Conservation (phyloP, 2,113 vertebrate genomes). For the Rhinolophus sinicus region DNA sequence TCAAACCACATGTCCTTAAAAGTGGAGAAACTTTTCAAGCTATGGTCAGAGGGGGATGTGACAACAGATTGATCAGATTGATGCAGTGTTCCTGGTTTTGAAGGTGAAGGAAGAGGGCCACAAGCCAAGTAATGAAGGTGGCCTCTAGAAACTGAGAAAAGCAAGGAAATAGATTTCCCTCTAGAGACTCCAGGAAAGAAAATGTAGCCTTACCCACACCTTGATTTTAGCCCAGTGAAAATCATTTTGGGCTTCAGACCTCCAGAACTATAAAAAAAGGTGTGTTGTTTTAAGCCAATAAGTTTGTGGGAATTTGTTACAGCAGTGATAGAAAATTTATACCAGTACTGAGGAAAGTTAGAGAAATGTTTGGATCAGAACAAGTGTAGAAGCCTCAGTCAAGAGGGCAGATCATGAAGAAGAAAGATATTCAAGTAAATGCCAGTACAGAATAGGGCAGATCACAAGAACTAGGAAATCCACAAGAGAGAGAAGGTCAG, state of each 20-base stretch:
- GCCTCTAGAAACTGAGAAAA: not conserved
- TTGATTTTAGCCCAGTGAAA: constrained; percentile 35
- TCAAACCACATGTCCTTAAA: not conserved
- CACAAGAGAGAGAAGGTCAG: not conserved
- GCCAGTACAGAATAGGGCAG: constrained; percentile 14
- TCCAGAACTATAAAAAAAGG: constrained; percentile 1
- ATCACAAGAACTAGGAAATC: not conserved
- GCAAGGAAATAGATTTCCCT: not conserved
- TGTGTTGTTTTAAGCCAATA: constrained; percentile 18
- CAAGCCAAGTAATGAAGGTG: not conserved
- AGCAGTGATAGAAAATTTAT: not conserved
- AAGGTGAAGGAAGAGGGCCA: not conserved
- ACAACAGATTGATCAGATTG: not conserved
- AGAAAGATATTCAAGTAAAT: not conserved
- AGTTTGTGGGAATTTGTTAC: not conserved
- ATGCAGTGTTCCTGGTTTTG: not conserved
- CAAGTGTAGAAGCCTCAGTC: not conserved
- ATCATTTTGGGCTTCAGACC: not conserved
- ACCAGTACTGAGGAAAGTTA: not conserved
- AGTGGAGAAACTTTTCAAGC: not conserved
- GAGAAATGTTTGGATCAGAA: constrained; percentile 26
- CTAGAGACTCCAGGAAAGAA: not conserved
- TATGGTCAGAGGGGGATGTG: not conserved
- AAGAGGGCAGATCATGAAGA: not conserved
- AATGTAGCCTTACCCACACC: not conserved